A percentile compares a stretch with the other conserved stretches of the same genome.
These are phyloP conservation scores for Poeciliopsis prolifica DNA, from an alignment of 2,113 vertebrate genomes.

Conservation along the genomic window DNA sequence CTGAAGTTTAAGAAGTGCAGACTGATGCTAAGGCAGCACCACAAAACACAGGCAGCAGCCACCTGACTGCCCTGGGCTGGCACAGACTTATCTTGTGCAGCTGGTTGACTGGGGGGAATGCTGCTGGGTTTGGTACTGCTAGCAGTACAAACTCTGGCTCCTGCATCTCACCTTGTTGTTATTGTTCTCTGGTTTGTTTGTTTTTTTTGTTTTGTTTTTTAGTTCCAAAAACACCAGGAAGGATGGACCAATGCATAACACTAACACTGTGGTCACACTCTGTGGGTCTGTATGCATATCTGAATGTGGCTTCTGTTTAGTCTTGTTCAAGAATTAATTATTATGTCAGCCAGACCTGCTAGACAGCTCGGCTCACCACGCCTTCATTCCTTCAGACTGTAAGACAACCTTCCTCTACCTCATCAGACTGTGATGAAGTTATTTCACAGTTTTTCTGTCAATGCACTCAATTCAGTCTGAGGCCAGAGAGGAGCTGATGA, in stretches of 20 bases:
- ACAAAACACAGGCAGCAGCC: no score
- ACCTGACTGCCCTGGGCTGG: no score
- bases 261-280: neutral
- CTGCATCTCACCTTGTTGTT: no score
- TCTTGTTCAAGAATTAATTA: constrained; percentile 7
- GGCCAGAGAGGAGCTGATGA: neutral
- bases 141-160: no score
- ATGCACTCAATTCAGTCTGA: neutral
- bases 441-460: neutral
- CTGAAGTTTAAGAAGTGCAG: no score
- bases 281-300: no score
- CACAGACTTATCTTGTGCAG: no score
- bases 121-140: no score
- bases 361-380: constrained; percentile 5
- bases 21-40: no score
- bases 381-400: neutral
- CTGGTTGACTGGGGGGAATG: no score
- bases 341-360: constrained; percentile 24
- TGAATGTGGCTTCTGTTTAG: neutral
- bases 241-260: neutral
- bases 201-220: no score
- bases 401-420: neutral
- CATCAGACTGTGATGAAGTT: neutral
- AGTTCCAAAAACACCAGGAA: neutral
- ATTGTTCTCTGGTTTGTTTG: no score